Percentiles rank a stretch among this genome's conserved stretches.
phyloP scores from a whole-genome alignment of 2,888 invertebrate genomes.

The Notocelia uddmanniana region DNA sequence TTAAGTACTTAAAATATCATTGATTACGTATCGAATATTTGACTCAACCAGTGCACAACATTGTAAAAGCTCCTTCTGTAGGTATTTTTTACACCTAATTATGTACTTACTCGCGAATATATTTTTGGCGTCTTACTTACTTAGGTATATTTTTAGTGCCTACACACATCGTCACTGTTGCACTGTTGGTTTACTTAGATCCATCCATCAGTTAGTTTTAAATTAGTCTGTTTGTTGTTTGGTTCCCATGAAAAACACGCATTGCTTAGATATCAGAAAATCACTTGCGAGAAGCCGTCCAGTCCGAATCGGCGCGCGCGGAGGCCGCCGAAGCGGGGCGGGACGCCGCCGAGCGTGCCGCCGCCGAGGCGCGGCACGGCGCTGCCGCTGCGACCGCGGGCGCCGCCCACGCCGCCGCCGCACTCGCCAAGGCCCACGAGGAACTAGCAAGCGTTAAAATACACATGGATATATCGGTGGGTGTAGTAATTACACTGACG shows the following conservation, averaged over 20 bases:
- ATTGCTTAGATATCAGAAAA: slow-evolving; percentile 65
- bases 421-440: slow-evolving; percentile 65
- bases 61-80: not conserved
- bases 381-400: slow-evolving; percentile 71
- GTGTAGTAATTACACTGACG: not conserved
- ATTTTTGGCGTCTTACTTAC: too few relatives aligned
- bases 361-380: slow-evolving; percentile 67
- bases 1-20: too few relatives aligned
- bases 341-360: slow-evolving; percentile 65
- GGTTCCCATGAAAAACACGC: not conserved
- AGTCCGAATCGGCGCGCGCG: slow-evolving; percentile 68
- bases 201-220: not conserved
- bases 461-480: slow-evolving; percentile 71
- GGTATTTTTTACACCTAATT: too few relatives aligned
- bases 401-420: slow-evolving; percentile 65
- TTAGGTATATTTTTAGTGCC: too few relatives aligned
- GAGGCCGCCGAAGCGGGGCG: slow-evolving; percentile 71
- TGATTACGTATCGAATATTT: not conserved
- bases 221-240: not conserved
- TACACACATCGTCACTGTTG: too few relatives aligned
- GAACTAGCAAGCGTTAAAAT: slow-evolving; percentile 67
- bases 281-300: slow-evolving; percentile 69
- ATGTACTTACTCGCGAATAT: too few relatives aligned
- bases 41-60: not conserved
- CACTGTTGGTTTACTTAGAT: too few relatives aligned